Percentiles rank a stretch among this genome's conserved stretches.
phyloP scores from a whole-genome alignment of 2,113 vertebrate species.

The Brienomyrus longianalis region DNA sequence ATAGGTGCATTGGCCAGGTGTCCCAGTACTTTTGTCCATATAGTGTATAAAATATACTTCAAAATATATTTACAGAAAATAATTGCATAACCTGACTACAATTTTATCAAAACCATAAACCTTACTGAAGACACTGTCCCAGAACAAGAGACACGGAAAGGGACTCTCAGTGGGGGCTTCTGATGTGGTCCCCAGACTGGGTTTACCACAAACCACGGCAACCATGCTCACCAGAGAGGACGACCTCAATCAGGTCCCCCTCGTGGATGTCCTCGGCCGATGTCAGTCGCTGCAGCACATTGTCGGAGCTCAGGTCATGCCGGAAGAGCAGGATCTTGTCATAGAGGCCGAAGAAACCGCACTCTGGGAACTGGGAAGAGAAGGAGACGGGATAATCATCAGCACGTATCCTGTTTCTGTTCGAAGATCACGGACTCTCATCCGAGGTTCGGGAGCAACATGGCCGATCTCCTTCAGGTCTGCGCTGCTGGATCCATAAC shows the following conservation, averaged over 20 bases:
- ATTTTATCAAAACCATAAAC: neutral
- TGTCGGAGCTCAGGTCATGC: conserved; percentile 89
- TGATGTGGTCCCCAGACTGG: neutral
- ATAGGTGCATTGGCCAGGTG: too few relatives aligned
- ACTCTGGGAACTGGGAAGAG: conserved; percentile 85
- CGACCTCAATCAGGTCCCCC: conserved; percentile 93
- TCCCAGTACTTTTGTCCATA: too few relatives aligned
- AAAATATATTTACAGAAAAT: neutral
- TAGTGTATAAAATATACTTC: neutral
- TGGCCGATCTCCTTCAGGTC: neutral
- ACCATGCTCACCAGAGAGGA: conserved; percentile 79
- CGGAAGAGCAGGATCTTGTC: conserved; percentile 98
- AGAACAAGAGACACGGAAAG: neutral
- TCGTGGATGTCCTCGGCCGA: conserved; percentile 91
- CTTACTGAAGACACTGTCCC: neutral
- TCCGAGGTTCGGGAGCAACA: neutral
- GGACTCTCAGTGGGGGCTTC: neutral
- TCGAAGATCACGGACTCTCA: neutral
- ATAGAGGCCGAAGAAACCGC: conserved; percentile 98
- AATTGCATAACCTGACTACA: neutral
- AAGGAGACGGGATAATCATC: neutral
- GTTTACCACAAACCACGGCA: neutral
- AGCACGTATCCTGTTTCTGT: neutral
- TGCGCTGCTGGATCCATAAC: neutral
- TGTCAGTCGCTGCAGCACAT: conserved; percentile 91